Evolutionary conservation across 2,113 vertebrate genomes (phyloP), one percentile per base, ranked within the genome.

Genomic region (Heteronetta atricapilla): DNA sequence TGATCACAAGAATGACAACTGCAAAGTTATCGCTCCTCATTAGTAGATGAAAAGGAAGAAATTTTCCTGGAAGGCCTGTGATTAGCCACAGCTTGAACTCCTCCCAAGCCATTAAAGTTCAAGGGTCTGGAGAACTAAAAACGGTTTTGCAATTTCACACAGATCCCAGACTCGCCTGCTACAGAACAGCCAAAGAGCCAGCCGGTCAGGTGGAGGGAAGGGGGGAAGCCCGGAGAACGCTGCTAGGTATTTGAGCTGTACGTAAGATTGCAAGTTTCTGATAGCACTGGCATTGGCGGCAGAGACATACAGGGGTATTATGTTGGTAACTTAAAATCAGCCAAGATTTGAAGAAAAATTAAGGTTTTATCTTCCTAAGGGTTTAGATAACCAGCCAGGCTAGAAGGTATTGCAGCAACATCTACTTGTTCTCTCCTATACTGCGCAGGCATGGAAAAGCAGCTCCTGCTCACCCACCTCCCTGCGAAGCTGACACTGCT

Each of bases 371-470:
- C 28, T 72, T 72, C 3, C 0, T 19, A 82, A 64, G 19, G 59
- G 9, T 62, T 72, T 46, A 44, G 26, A 55, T 31, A 63, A 89
- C 19, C 85, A 78, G 40, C 8, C 66, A 55, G 26, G 75, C 10
- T 31, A 13, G 56, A 89, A 85, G 2, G 63, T 8, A 18, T 31
- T 81, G 34, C 56, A 63, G 31, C 10, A 63, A 77, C 75, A 44
- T 53, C 50, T 28, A 21, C 38, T 46, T 34, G 34, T 26, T 69
- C 55, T 33, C 17, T 63, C 16, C 21, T 36, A 4, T 15, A n/a
- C 18, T 31, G 31, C 81, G 58, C 0, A 0, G 70, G n/a, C 10
- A 36, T 0, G 2, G 62, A 44, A 83, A 90, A 83, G 36, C n/a
- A 81, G 13, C 44, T 58, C 12, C 25, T 18, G 4, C 44, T 53